Base-by-base conservation (phyloP, 2,888 invertebrate species). In the Drosophila suboccidentalis region DNA sequence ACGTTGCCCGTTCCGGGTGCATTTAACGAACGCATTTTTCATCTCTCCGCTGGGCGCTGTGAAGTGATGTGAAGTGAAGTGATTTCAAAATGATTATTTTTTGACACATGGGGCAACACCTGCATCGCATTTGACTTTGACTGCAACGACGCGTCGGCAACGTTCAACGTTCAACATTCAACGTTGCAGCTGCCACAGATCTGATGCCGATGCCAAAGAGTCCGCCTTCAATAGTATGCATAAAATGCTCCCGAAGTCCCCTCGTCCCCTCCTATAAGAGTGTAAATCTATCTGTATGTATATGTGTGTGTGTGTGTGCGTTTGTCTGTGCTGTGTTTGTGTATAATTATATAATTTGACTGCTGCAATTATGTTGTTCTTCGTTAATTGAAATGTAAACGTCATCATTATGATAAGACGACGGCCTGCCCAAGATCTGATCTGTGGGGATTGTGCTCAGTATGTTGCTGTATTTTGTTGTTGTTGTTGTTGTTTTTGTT, bases 361-460 rank as follows among this genome's bases (percentile, higher is more conserved):
- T 89, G 87, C 83, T 77, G 90, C 89, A 87, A 87, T 87, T 87
- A 89, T 87, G 90, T 84, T 87, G 90, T 87, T 87, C 75, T 63
- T 59, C 84, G 87, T 90, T 87, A 87, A 87, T 87, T 90, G 87
- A 87, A 87, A 87, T 90, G 89, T 90, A 89, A 87, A 87, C 87
- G 87, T 87, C 90, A 87, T 89, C 89, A 83, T 87, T 89, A 80
- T 82, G 87, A 83, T 86, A 87, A 89, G 89, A 80, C 68, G 76
- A 79, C 38, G 38, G 51, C 57, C 54, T 51, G 58, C 38, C 29
- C 51, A 36, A 36, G 36, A 59, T 47, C 59, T 49, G 66, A 59
- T 26, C 26, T 64, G 60, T 55, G 46, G 71, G 47, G 43, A 36
- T 58, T 39, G 39, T 29, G 41, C 10, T n/a, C 41, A 32, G 36